Evolutionary conservation across 2,113 vertebrate species (phyloP).

Genomic region (Pitta sordida): DNA sequence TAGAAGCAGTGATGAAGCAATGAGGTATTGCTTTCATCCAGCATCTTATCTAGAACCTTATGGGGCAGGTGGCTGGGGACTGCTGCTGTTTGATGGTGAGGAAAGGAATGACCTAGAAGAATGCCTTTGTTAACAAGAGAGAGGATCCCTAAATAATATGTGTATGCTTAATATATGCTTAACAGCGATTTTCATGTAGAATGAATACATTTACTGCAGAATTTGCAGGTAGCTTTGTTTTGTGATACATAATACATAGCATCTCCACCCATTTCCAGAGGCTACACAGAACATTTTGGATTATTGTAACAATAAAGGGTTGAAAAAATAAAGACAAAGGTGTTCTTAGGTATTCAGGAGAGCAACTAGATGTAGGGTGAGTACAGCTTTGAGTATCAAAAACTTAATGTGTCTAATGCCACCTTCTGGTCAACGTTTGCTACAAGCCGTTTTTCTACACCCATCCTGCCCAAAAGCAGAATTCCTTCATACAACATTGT

Average conservation of each 20-base stretch:
- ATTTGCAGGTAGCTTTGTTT: slow-evolving; percentile 23
- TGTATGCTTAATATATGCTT: not conserved
- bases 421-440: slow-evolving; percentile 59
- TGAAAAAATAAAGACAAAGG: slow-evolving; percentile 44
- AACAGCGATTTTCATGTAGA: not conserved
- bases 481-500: not conserved
- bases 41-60: not conserved
- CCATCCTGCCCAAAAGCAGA: not conserved
- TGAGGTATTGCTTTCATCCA: not conserved
- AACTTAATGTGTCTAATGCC: slow-evolving; percentile 63
- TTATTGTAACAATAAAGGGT: not conserved
- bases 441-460: not conserved
- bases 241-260: not conserved
- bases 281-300: not conserved
- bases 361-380: not conserved
- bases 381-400: slow-evolving; percentile 49
- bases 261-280: not conserved
- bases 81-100: not conserved
- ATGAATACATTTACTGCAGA: not conserved
- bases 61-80: not conserved
- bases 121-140: not conserved
- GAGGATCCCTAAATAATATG: not conserved
- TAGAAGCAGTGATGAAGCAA: not conserved
- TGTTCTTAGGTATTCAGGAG: slow-evolving; percentile 46
- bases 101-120: not conserved